Percentiles rank a stretch among this genome's conserved stretches.
phyloP scores from a whole-genome alignment of 2,113 vertebrate species.

The Promerops cafer region DNA sequence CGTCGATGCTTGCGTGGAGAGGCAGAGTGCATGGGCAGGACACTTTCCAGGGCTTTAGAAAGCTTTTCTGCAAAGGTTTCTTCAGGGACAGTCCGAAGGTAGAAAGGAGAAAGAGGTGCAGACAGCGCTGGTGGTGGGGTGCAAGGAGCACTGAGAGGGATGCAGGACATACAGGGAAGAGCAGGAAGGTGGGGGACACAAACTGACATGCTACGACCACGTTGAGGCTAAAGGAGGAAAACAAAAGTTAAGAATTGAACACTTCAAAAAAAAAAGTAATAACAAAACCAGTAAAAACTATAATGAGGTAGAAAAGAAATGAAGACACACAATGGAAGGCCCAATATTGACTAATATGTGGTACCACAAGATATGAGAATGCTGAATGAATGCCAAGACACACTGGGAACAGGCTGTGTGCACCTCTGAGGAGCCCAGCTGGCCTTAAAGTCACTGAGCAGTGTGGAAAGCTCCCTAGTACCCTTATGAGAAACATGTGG shows the following conservation, averaged over 20 bases:
- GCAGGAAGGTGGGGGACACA: conserved; percentile 88
- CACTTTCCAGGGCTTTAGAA: conserved; percentile 93
- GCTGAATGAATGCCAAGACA: conserved; percentile 34
- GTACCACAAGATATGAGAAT: not conserved
- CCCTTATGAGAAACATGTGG: not conserved
- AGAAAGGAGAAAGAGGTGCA: conserved; percentile 77
- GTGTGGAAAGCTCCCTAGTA: not conserved
- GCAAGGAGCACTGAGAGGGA: conserved; percentile 85
- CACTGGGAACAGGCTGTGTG: not conserved
- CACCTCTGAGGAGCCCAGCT: not conserved
- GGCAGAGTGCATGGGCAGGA: conserved; percentile 90
- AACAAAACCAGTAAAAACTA: conserved; percentile 42
- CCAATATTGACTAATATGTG: not conserved
- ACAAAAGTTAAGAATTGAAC: conserved; percentile 72
- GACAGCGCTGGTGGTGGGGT: conserved; percentile 76
- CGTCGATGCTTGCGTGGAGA: conserved; percentile 82
- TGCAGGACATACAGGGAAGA: conserved; percentile 73
- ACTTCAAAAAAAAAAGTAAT: conserved; percentile 54
- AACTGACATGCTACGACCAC: conserved; percentile 97
- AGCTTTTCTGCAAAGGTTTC: conserved; percentile 94
- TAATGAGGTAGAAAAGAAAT: conserved; percentile 55
- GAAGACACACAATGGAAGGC: conserved; percentile 32
- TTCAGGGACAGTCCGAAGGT: conserved; percentile 80
- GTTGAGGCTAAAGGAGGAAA: conserved; percentile 80
- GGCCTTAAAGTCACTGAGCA: not conserved